Conservation (phyloP, 2,797 vertebrate genomes). For the Adelosebastes latens region DNA sequence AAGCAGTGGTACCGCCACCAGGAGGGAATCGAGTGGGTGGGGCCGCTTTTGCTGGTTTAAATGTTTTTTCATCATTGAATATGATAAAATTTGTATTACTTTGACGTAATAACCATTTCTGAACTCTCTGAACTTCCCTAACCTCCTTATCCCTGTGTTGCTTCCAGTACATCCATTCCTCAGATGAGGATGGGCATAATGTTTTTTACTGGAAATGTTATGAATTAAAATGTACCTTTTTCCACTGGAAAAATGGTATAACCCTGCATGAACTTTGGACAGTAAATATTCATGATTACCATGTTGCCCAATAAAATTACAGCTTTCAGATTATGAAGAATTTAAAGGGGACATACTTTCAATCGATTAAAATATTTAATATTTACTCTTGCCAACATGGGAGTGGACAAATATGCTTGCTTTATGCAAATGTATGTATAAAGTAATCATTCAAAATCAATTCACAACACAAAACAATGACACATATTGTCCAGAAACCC, state of each 20-base stretch:
- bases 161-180: background rate
- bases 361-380: too few species aligned
- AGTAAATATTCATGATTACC: background rate
- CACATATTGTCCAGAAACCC: too few species aligned
- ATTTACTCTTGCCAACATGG: too few species aligned
- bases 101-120: background rate
- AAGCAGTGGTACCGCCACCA: background rate
- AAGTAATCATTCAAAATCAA: too few species aligned
- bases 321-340: background rate
- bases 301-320: background rate
- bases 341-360: too few species aligned
- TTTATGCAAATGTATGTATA: too few species aligned
- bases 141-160: background rate
- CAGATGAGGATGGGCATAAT: background rate
- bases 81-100: background rate
- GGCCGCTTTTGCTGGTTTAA: background rate
- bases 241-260: background rate
- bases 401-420: too few species aligned
- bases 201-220: background rate
- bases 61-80: background rate
- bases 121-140: background rate
- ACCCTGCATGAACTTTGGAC: background rate
- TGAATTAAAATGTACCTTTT: background rate
- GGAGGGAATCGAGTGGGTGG: background rate
- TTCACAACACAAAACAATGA: rapidly evolving